These are phyloP conservation scores for Caenorhabditis sp. DNA, from an alignment of 2,888 invertebrate species.

Conservation along the genomic window DNA sequence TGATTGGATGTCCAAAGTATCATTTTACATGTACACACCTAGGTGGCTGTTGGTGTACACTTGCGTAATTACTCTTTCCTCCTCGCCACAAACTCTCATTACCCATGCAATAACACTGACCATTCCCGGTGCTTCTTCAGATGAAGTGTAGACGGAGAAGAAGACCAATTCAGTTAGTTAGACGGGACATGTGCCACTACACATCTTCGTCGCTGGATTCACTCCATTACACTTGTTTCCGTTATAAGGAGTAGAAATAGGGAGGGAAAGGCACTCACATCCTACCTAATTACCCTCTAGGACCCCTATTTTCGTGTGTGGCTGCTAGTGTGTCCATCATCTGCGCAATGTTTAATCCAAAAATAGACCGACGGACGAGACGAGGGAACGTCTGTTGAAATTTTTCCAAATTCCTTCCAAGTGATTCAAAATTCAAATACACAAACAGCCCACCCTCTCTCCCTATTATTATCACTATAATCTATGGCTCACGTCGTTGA, in stretches of 20 bases:
- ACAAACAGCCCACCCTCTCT: background rate
- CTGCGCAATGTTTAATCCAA: constrained; percentile 1
- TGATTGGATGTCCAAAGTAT: constrained; percentile 42
- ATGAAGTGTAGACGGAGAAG: background rate
- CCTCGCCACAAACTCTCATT: constrained; percentile 32
- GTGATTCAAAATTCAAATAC: constrained; percentile 47
- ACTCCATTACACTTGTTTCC: constrained; percentile 54
- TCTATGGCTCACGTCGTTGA: constrained; percentile 53
- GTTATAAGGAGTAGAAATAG: constrained; percentile 44
- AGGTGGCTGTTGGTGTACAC: constrained; percentile 15
- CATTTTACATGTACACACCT: constrained; percentile 42
- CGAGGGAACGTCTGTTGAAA: background rate
- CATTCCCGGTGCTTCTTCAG: background rate
- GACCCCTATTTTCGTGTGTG: background rate
- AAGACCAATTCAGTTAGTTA: constrained; percentile 10
- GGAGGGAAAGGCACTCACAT: background rate
- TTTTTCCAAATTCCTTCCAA: background rate
- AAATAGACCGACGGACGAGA: background rate
- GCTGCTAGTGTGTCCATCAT: background rate
- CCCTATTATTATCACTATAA: constrained; percentile 49
- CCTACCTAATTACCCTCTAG: constrained; percentile 38
- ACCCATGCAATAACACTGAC: constrained; percentile 43
- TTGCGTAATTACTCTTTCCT: constrained; percentile 46
- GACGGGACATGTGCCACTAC: constrained; percentile 3
- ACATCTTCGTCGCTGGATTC: constrained; percentile 23